Evolutionary conservation across 2,888 invertebrate species (phyloP), one percentile per base, ranked within the genome.

Genomic region (Drosophila affinis): DNA sequence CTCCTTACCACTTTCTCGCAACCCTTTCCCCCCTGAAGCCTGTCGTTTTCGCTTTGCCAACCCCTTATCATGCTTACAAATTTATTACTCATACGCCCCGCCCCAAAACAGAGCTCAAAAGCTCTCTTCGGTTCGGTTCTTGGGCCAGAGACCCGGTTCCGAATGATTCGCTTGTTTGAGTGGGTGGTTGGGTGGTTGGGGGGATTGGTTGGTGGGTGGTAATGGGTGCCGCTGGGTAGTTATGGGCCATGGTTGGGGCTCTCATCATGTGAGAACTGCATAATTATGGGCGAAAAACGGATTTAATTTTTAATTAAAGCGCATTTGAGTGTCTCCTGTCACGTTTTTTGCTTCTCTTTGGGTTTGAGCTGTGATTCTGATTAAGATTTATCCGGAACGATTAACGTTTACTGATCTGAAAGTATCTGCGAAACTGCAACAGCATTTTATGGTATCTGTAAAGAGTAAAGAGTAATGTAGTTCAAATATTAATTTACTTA

Each of bases 231-330:
- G 27, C 7, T 27, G 17, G 46, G 21, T 12, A 34, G 34, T 9
- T 12, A 18, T 45, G 49, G 32, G 52, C 46, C 14, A 4, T 34
- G 39, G 39, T 14, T 14, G 39, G 39, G 14, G 14, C 21, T 7
- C 17, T 34, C 45, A 44, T 56, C 68, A 80, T 82, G 76, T 81
- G 82, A 71, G 76, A 84, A 79, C 74, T 83, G 83, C 79, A 81
- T 81, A 84, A 84, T 84, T 84, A 76, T 79, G 78, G 69, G 67
- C 76, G 73, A 75, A 75, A 81, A 75, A 76, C 74, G 75, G 83
- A 64, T 82, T 79, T 77, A 77, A 79, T 83, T 84, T 84, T 84
- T 83, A 84, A 83, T 84, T 83, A 81, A 83, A 84, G 73, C 77
- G 83, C 72, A 79, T 77, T 78, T 78, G 61, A 62, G 69, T 60